A percentile compares a stretch with the other conserved stretches of the same genome.
Evolutionary conservation across 2,888 invertebrate genomes (phyloP).

Genomic region (Anoplius nigerrimus): DNA sequence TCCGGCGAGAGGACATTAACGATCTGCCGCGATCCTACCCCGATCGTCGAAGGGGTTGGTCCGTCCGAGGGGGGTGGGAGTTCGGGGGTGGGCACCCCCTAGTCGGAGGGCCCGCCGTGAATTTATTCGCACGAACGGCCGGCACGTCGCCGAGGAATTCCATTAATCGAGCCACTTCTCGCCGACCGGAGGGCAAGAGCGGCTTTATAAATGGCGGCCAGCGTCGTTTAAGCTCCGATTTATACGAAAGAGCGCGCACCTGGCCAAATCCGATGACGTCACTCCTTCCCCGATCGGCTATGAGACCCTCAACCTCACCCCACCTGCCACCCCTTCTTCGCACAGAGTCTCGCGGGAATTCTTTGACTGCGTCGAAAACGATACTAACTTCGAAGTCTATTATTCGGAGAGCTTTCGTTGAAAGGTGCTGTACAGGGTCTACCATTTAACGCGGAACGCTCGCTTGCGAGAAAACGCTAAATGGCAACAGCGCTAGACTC

Average conservation of each 20-base stretch:
- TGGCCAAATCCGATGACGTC: neutral
- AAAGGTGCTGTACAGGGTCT: too few relatives aligned
- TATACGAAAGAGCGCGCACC: conserved; percentile 30
- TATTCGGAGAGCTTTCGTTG: too few relatives aligned
- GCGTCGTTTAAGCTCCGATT: conserved; percentile 53
- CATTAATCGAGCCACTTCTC: conserved; percentile 59
- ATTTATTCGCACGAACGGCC: conserved; percentile 60
- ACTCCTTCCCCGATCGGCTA: neutral
- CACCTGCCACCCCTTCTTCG: too few relatives aligned
- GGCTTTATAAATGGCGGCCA: conserved; percentile 55
- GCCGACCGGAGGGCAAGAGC: conserved; percentile 40
- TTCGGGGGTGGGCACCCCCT: conserved; percentile 9
- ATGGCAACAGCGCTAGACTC: too few relatives aligned
- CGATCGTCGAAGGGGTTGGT: neutral
- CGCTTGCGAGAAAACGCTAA: too few relatives aligned
- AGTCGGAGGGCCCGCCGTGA: conserved; percentile 42
- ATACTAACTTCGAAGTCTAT: too few relatives aligned
- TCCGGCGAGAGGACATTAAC: conserved; percentile 54
- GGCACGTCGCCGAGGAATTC: conserved; percentile 52
- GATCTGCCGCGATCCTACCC: conserved; percentile 29
- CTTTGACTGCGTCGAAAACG: too few relatives aligned
- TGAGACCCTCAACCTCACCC: too few relatives aligned
- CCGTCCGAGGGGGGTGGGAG: neutral
- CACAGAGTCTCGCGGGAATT: too few relatives aligned
- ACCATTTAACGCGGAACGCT: too few relatives aligned